Evolutionary conservation across 2,113 vertebrate genomes (phyloP), one percentile per base, ranked within the genome.

Genomic region (Chitala chitala): DNA sequence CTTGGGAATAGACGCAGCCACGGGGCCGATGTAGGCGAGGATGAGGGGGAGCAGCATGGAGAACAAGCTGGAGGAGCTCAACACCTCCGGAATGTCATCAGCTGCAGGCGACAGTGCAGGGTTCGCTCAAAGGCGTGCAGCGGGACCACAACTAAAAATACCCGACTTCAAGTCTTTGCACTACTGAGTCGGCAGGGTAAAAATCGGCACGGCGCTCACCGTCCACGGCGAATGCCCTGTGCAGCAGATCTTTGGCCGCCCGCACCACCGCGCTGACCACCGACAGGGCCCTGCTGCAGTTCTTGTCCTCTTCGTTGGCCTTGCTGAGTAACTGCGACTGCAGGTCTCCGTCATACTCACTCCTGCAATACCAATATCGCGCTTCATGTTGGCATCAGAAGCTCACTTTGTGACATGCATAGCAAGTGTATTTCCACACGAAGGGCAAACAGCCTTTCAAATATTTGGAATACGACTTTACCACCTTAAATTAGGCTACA

Each of bases 271-370:
- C 95, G 29, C 93, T 96, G 72, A 99, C 96, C 0, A 99, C 97
- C 79, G 96, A 98, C 36, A 99, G 92, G 36, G 96, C 91, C 74
- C 97, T 89, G 86, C 94, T 97, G 79, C 97, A 98, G 77, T 98
- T 99, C 86, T 98, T 98, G 81, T 99, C 97, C 82, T 99, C 96
- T 85, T 99, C 97, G 24, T 98, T 98, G 78, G 97, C 97, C 91
- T 98, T 98, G 85, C 93, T 98, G 64, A 98, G 85, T 75, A 98
- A 90, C 73, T 99, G 97, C n/a, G 95, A 97, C 79, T 98, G 96
- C 64, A 98, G 91, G 81, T 99, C 97, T 59, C 96, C 95, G 76
- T 99, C 97, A 70, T 96, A 98, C 79, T 99, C 97, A 80, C 96
- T 99, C 91, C 97, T 99, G 53, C n/a, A 75, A 20, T 58, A 71